Base-by-base conservation (phyloP, 2,113 vertebrate genomes). In the Colaptes auratus region DNA sequence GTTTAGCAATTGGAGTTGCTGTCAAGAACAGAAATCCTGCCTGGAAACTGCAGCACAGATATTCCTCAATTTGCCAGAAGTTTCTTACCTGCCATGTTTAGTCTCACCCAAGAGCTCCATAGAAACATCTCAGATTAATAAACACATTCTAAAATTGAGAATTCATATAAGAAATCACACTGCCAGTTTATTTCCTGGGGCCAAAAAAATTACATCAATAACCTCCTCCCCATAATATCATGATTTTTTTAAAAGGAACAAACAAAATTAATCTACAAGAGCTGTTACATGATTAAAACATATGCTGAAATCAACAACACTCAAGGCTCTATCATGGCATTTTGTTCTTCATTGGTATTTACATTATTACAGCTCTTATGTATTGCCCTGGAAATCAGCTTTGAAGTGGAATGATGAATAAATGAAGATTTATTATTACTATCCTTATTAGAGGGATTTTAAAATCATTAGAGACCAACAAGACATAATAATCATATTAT, bases 401-500 rank as follows among this genome's bases (percentile, higher is more conserved):
- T 90, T 88, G 92, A 95, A 95, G 86, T 81, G n/a, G 82, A 94
- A 96, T 59, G 82, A 94, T 73, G 80, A 94, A 91, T 92, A 96
- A 96, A 95, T 88, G 74, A 88, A 97, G 92, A 95, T 87, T 93
- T 91, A 95, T 91, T 92, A 67, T 91, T 91, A 48, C 71, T 96
- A 93, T 89, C 92, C 95, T 84, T 96, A 96, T 92, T 95, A 90
- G 46, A 92, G 66, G 70, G 85, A 92, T 94, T 95, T 96, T 82
- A 91, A 96, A 94, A 82, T 94, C 82, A 94, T 97, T 96, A 95
- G 94, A 97, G 69, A 94, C 77, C 85, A 93, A 96, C 27, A 93
- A 67, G 72, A 77, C 59, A 93, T 65, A 93, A 93, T 88, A 95
- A 82, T 94, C 82, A 66, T 66, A 88, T 92, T 91, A 94, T 52